Conservation (phyloP, 2,888 invertebrate species). For the Tricholauxania praeusta region DNA sequence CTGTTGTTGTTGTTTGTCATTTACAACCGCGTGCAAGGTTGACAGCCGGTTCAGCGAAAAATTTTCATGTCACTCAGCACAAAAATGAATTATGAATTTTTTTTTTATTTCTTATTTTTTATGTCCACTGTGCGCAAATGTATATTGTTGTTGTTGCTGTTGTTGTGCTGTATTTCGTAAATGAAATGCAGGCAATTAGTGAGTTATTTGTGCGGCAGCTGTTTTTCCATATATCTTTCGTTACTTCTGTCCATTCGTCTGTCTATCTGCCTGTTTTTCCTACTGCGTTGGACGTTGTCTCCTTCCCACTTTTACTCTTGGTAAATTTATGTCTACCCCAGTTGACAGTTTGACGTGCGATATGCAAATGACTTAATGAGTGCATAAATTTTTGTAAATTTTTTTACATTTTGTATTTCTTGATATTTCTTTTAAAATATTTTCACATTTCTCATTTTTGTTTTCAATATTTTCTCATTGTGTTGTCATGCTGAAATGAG, state of each 20-base stretch:
- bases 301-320: slow-evolving; percentile 15
- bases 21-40: slow-evolving; percentile 33
- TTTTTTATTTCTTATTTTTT: slow-evolving; percentile 17
- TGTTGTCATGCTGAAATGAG: background rate
- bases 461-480: slow-evolving; percentile 16
- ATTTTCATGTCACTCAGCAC: slow-evolving; percentile 41
- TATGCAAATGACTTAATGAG: slow-evolving; percentile 50
- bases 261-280: slow-evolving; percentile 1
- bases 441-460: slow-evolving; percentile 8
- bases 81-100: slow-evolving; percentile 44
- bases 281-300: background rate
- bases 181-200: slow-evolving; percentile 57
- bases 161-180: slow-evolving; percentile 15
- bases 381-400: slow-evolving; percentile 39
- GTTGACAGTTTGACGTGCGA: slow-evolving; percentile 48
- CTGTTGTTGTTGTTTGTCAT: background rate
- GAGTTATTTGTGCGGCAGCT: slow-evolving; percentile 60
- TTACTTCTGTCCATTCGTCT: background rate
- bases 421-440: slow-evolving; percentile 2
- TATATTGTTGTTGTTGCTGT: background rate
- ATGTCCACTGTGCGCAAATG: background rate
- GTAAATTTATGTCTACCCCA: slow-evolving; percentile 40
- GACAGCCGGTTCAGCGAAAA: slow-evolving; percentile 42
- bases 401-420: background rate
- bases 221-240: slow-evolving; percentile 58